These are phyloP conservation scores for Pseudococcus jackbeardsleyi DNA, from an alignment of 2,888 invertebrate genomes.

Conservation along the genomic window DNA sequence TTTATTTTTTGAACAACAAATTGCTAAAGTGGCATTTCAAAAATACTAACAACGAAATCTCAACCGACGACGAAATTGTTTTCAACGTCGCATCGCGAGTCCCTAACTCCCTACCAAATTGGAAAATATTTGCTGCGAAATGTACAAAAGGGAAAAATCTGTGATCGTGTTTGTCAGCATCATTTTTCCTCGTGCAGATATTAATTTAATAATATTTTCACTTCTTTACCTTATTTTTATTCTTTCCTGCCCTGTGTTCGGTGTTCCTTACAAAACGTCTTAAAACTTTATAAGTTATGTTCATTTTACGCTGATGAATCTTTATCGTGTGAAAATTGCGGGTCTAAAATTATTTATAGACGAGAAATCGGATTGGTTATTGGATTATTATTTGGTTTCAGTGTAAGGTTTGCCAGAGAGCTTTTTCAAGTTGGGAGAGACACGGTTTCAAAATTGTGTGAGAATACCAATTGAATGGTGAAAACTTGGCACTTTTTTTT, in stretches of 20 bases:
- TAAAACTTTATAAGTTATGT: neutral
- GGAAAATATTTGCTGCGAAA: conserved; percentile 22
- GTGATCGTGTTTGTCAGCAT: conserved; percentile 11
- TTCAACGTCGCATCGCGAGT: neutral
- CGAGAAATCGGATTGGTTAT: no score
- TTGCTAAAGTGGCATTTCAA: neutral
- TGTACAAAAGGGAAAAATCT: conserved; percentile 5
- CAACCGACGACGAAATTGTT: neutral
- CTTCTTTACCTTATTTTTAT: neutral
- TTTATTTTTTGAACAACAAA: neutral
- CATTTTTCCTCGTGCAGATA: neutral
- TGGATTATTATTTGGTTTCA: no score
- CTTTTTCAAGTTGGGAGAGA: no score
- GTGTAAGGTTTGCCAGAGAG: no score
- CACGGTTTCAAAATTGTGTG: no score
- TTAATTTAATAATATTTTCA: conserved; percentile 19
- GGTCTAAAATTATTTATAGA: no score
- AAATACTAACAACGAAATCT: conserved; percentile 8
- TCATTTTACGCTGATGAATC: no score
- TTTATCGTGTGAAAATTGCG: no score
- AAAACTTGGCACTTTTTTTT: no score
- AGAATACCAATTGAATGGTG: no score
- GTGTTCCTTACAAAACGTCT: neutral
- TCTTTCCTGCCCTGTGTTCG: no score
- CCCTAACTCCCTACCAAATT: neutral